These are phyloP conservation scores for Eristalis pertinax DNA, from an alignment of 2,888 invertebrate species.

Conservation along the genomic window DNA sequence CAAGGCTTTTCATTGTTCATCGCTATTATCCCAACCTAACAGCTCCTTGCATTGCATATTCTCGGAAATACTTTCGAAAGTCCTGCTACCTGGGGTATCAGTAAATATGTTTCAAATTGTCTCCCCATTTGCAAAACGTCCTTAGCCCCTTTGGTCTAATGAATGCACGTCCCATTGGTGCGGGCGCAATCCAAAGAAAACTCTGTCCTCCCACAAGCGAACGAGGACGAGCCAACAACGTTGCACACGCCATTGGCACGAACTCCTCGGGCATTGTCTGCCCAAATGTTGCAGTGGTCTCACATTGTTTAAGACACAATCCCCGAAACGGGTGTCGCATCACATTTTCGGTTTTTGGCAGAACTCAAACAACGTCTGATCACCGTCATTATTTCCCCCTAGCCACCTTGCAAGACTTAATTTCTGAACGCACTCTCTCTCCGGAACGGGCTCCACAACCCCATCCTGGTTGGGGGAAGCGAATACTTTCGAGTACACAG, in stretches of 20 bases:
- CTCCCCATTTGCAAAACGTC: too few relatives aligned
- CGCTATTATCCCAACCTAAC: too few relatives aligned
- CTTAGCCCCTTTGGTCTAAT: too few relatives aligned
- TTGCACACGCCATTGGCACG: slow-evolving; percentile 36
- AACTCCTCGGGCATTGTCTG: slow-evolving; percentile 45
- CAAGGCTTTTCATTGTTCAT: too few relatives aligned
- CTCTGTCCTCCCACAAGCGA: not conserved
- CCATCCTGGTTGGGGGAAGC: not conserved
- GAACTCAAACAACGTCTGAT: not conserved
- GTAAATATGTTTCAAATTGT: too few relatives aligned
- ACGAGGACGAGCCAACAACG: too few relatives aligned
- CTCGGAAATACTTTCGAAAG: too few relatives aligned
- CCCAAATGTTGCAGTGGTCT: slow-evolving; percentile 62
- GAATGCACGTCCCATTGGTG: too few relatives aligned
- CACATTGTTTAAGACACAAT: slow-evolving; percentile 38
- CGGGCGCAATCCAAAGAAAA: not conserved
- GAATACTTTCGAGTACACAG: slow-evolving; percentile 11
- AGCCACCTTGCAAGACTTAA: not conserved
- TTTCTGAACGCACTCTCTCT: not conserved
- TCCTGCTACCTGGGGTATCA: too few relatives aligned
- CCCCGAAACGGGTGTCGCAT: slow-evolving; percentile 10
- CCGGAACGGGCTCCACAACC: not conserved
- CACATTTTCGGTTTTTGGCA: slow-evolving; percentile 56
- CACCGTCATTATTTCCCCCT: too few relatives aligned
- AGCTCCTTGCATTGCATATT: too few relatives aligned